Evolutionary conservation across 2,888 invertebrate species (phyloP), one percentile per base, ranked within the genome.

Genomic region (Chironomus riparius): DNA sequence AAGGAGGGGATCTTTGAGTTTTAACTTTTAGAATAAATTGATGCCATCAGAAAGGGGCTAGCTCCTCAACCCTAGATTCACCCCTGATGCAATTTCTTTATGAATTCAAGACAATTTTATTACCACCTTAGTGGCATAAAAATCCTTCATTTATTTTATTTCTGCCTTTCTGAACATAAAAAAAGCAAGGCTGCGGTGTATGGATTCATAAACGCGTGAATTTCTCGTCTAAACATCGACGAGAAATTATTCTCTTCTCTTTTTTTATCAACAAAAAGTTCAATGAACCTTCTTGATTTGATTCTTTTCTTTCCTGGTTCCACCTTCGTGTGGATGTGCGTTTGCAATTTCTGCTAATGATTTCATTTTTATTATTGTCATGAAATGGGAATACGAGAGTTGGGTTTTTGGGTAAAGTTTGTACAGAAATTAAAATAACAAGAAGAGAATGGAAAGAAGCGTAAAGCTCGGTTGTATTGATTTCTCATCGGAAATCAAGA

Each of bases 131-230:
- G 13, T 24, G 22, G n/a, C 56, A 18, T 56, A 18, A 18, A 48
- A 70, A 70, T 70, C 70, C 70, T 70, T 70, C 70, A 70, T 70
- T 47, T 70, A 12, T 65, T 56, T 56, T n/a, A 18, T 50, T 50
- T 50, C 50, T 50, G 4, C n/a, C 6, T 24, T 24, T 24, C 6
- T 7, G 65, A 65, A 22, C 65, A 65, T 65, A 65, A 65, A 65
- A 65, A 38, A 38, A 56, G n/a, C 56, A 56, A 56, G 15, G 10
- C 21, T 65, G 65, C 13, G 65, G 65, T 65, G 6, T 22, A 22
- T 38, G 38, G 21, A 65, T 13, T 65, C 24, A 24, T 13, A 65
- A 21, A 22, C 24, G 65, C 13, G n/a, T 65, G 65, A 65, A 13
- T 65, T 65, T 21, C 1, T 65, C 50, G 3, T 15, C n/a, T 15